These are phyloP conservation scores for Lepidostoma basale DNA, from an alignment of 1,140 invertebrate genomes.

Conservation along the genomic window DNA sequence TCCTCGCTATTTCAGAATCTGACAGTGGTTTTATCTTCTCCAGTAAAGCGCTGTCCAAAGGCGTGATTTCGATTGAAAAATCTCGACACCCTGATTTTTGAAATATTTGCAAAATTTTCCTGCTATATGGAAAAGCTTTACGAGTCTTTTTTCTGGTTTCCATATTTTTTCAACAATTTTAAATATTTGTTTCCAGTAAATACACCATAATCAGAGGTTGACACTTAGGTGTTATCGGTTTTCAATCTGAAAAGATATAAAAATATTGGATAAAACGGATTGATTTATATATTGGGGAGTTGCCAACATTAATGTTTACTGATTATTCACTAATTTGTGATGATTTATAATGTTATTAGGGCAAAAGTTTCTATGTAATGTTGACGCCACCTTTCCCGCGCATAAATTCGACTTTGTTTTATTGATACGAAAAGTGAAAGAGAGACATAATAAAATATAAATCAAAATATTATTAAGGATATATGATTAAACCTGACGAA, in stretches of 20 bases:
- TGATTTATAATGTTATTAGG: too few species aligned
- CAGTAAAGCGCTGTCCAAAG: neutral
- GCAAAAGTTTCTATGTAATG: too few species aligned
- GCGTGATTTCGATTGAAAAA: slow-evolving; percentile 53
- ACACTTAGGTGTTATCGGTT: neutral
- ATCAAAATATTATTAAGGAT: too few species aligned
- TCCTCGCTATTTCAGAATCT: slow-evolving; percentile 46
- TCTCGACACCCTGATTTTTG: slow-evolving; percentile 57
- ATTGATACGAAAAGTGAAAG: too few species aligned
- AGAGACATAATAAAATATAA: too few species aligned
- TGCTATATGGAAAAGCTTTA: slow-evolving; percentile 49
- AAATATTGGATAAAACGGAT: too few species aligned
- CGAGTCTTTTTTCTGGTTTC: slow-evolving; percentile 49
- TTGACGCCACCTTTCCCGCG: slow-evolving; percentile 59
- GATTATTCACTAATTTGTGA: too few species aligned
- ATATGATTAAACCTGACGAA: too few species aligned
- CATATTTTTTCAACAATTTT: slow-evolving; percentile 18
- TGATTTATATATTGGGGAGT: too few species aligned
- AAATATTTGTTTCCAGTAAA: neutral
- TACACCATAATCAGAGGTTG: neutral
- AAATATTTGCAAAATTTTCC: slow-evolving; percentile 47
- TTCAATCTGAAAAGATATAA: too few species aligned
- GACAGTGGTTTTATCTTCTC: slow-evolving; percentile 54
- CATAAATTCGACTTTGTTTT: slow-evolving; percentile 46
- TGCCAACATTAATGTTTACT: too few species aligned